Base-by-base conservation (phyloP, 2,113 vertebrate genomes). In the Abramis brama region DNA sequence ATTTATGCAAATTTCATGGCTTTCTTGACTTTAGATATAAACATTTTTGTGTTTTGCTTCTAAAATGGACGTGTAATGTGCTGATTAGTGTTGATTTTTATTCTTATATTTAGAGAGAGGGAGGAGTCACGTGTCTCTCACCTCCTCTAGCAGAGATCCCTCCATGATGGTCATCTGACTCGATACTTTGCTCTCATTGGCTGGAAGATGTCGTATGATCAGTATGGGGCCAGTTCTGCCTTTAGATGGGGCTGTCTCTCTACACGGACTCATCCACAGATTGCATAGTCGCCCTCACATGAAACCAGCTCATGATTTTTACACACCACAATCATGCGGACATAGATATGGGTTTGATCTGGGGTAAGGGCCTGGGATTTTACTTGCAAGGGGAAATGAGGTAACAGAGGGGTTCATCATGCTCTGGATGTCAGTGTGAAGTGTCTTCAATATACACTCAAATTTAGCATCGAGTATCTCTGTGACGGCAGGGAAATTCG, bases 171-270 rank as follows among this genome's bases (percentile, higher is more conserved):
- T 96, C 94, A 97, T 97, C 95, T 96, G 97, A 95, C 94, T 95
- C 94, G 96, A 96, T 93, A 96, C 96, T 96, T 96, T 96, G 96
- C 93, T 97, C 95, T 98, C 97, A 98, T 94, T 97, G 96, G 96
- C 96, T 95, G 96, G 95, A 96, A 96, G 95, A 95, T 95, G 96
- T 94, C 96, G 96, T 96, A 95, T 82, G 95, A 94, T 97, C 97
- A 97, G 95, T 96, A 92, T 96, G 95, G 96, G 96, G 81, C 59
- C 76, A 45, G 77, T 80, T 78, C 62, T 86, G 85, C 64, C 62
- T 66, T 85, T 77, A 85, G 84, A 79, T 81, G 79, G 59, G 60
- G 79, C 79, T 66, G 79, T 81, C 59, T 82, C 79, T 82, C 79
- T 82, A 82, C 79, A 82, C 39, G 52, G 8, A 62, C 50, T 83